A percentile compares a stretch with the other conserved stretches of the same genome.
Conservation (phyloP, 2,888 invertebrate species). For the Chrysopilus asiliformis region DNA sequence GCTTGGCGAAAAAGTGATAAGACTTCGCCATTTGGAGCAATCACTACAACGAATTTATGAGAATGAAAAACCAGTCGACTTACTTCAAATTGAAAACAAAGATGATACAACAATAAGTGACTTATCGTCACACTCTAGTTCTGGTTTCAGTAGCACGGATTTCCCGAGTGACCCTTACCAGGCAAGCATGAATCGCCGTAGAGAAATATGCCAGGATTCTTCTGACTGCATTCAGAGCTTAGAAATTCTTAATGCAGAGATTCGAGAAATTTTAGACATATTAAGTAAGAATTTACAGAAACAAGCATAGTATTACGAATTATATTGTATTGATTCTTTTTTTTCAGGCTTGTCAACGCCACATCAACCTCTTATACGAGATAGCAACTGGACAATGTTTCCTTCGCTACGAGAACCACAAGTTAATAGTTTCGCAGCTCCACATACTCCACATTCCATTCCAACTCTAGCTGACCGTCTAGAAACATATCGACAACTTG, state of each 20-base stretch:
- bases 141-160: constrained; percentile 52
- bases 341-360: constrained; percentile 23
- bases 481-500: constrained; percentile 42
- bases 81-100: constrained; percentile 35
- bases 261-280: constrained; percentile 55
- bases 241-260: constrained; percentile 56
- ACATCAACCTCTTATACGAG: constrained; percentile 41
- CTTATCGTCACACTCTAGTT: constrained; percentile 44
- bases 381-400: constrained; percentile 40
- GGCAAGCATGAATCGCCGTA: constrained; percentile 27
- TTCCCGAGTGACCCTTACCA: constrained; percentile 43
- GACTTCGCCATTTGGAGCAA: constrained; percentile 65
- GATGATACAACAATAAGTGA: constrained; percentile 50
- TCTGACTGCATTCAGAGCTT: constrained; percentile 55
- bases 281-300: too few relatives aligned
- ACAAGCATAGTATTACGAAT: too few relatives aligned
- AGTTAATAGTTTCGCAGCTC: constrained; percentile 16
- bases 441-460: constrained; percentile 30
- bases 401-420: constrained; percentile 34
- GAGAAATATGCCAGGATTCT: constrained; percentile 44
- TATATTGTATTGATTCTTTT: too few relatives aligned
- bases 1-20: constrained; percentile 69
- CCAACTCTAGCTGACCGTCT: constrained; percentile 40
- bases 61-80: constrained; percentile 31
- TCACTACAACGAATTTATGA: constrained; percentile 47